These are phyloP conservation scores for Pachymerium ferrugineum DNA, from an alignment of 2,888 invertebrate genomes.

Conservation along the genomic window DNA sequence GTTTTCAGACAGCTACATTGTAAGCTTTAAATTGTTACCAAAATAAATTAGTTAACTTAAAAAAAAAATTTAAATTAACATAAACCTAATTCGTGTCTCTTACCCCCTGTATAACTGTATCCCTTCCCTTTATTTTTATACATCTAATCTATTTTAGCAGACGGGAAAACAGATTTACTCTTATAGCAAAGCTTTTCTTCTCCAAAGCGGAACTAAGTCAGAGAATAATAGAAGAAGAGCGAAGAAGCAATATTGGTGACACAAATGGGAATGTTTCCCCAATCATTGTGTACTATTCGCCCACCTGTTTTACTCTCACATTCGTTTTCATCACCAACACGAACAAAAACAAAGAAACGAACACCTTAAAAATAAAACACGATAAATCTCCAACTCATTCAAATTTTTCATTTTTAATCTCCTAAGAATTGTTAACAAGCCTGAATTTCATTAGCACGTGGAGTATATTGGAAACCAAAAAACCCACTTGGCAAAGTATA, in stretches of 20 bases:
- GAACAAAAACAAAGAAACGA: no score
- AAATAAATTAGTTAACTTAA: no score
- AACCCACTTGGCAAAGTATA: background rate
- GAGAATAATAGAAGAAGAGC: conserved; percentile 1
- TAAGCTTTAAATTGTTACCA: no score
- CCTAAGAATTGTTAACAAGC: background rate
- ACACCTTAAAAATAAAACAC: no score
- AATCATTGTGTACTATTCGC: conserved; percentile 15
- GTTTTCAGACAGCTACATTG: no score
- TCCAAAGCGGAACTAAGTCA: conserved; percentile 5
- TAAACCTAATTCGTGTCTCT: no score
- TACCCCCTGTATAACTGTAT: background rate
- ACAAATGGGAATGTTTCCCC: conserved; percentile 18
- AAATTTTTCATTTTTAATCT: background rate
- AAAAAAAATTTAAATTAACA: no score
- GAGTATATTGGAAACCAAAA: background rate
- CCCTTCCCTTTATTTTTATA: background rate
- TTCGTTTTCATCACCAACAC: background rate
- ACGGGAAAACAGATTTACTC: background rate
- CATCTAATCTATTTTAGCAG: conserved; percentile 3
- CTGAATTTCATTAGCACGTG: background rate
- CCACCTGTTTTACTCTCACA: conserved; percentile 10
- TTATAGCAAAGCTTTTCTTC: background rate
- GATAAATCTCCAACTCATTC: background rate
- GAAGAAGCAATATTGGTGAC: conserved; percentile 5